Evolutionary conservation across 2,888 invertebrate genomes (phyloP).

Genomic region (Molorchus minor): DNA sequence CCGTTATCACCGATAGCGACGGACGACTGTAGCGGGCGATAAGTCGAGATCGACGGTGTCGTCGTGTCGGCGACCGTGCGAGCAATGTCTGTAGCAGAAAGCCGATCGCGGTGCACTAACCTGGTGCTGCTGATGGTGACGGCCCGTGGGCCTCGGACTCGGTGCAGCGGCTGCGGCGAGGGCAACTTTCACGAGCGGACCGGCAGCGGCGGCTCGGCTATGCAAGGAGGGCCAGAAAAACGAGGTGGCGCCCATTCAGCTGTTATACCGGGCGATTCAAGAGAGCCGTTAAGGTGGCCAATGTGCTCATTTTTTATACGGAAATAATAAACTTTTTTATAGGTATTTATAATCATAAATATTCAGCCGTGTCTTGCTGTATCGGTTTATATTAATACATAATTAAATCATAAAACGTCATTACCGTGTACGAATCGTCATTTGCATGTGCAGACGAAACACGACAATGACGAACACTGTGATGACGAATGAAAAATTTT

Average conservation of each 20-base stretch:
- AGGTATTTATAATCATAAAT: no score
- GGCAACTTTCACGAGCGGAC: slow-evolving; percentile 49
- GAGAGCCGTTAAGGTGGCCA: no score
- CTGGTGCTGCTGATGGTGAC: slow-evolving; percentile 47
- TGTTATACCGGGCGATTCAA: not conserved
- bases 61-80: not conserved
- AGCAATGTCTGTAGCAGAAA: slow-evolving; percentile 34
- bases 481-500: no score
- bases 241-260: no score
- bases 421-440: no score
- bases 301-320: no score
- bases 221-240: slow-evolving; percentile 15
- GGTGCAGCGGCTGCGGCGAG: slow-evolving; percentile 38
- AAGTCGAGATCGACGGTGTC: slow-evolving; percentile 2
- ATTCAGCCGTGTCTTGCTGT: no score
- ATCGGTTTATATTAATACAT: no score
- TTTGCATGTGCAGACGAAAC: no score
- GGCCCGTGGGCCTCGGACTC: slow-evolving; percentile 32
- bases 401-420: no score
- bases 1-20: not conserved
- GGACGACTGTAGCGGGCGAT: not conserved
- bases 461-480: no score
- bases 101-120: slow-evolving; percentile 58
- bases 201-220: slow-evolving; percentile 21
- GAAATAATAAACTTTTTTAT: no score